Evolutionary conservation across 2,113 vertebrate species (phyloP), one percentile per base, ranked within the genome.

Genomic region (Fulmarus glacialis): DNA sequence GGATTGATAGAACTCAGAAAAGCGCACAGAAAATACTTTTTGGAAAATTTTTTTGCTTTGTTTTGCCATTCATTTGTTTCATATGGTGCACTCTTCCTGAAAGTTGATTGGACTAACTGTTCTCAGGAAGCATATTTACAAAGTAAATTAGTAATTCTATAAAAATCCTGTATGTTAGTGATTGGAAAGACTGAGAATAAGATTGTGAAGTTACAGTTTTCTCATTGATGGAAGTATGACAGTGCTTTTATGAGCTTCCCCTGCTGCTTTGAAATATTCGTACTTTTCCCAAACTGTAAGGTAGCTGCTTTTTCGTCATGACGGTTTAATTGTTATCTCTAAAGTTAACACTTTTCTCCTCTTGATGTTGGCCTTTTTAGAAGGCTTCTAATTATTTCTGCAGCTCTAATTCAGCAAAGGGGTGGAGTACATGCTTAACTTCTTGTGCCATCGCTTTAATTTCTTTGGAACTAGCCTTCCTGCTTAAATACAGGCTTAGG

Each of bases 271-370:
- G 63, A 73, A 83, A 59, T 81, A 62, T 11, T 67, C 32, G 17
- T 64, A 38, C 50, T 86, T 82, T 56, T 77, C 81, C 72, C 36
- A 79, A 53, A 48, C 72, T 67, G 18, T 52, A 80, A 73, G 62
- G 48, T 63, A 78, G 34, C 43, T 72, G 47, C 64, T 93, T 95
- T 84, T 83, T 78, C 77, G 56, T 56, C 12, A 2, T 67, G 77
- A 40, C 63, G 56, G 29, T 67, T 93, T 42, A 83, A 73, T 94
- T 93, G 79, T 95, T 89, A 83, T 81, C 91, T 84, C 80, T 78
- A 17, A 91, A 82, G 70, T 38, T 72, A 93, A 55, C 42, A 11
- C 56, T 79, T 87, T 79, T 79, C 30, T 83, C 4, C 1, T 78
- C 83, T 82, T 79, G 53, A 60, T 68, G 36, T 24, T 87, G 72